Conservation (phyloP, 2,113 vertebrate species). For the Rhinoptilus africanus region DNA sequence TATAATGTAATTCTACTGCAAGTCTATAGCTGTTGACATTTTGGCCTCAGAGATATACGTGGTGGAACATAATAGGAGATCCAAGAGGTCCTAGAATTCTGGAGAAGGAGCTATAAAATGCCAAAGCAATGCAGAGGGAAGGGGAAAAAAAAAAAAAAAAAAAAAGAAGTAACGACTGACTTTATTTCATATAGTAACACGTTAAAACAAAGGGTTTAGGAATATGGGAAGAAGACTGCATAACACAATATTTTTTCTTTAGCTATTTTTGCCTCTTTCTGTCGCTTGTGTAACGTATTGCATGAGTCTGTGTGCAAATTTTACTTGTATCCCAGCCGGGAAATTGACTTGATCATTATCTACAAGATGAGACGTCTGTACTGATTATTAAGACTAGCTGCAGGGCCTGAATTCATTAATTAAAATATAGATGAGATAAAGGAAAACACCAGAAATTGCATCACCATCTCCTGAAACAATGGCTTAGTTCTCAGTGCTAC, state of each 20-base stretch:
- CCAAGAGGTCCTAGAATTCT: neutral
- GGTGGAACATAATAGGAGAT: neutral
- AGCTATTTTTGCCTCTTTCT: neutral
- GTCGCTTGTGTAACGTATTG: neutral
- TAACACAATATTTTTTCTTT: neutral
- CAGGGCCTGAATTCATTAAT: neutral
- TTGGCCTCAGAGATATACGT: rapidly evolving
- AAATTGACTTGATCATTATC: neutral
- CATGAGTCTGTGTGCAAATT: neutral
- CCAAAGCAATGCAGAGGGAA: neutral
- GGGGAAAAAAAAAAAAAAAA: neutral
- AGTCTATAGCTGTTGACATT: neutral
- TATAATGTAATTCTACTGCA: neutral
- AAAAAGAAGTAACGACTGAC: neutral
- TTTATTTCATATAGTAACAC: neutral
- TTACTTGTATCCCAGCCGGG: neutral
- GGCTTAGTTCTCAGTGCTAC: neutral
- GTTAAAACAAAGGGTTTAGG: neutral
- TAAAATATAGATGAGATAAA: neutral
- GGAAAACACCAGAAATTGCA: neutral
- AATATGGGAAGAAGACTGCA: neutral
- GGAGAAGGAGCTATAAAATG: neutral
- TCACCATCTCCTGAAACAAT: rapidly evolving
- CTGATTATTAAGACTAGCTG: neutral
- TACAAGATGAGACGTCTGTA: neutral